Percentiles rank a stretch among this genome's conserved stretches.
These are phyloP conservation scores for Pseudococcus viburni DNA, from an alignment of 2,888 invertebrate genomes.

Conservation along the genomic window DNA sequence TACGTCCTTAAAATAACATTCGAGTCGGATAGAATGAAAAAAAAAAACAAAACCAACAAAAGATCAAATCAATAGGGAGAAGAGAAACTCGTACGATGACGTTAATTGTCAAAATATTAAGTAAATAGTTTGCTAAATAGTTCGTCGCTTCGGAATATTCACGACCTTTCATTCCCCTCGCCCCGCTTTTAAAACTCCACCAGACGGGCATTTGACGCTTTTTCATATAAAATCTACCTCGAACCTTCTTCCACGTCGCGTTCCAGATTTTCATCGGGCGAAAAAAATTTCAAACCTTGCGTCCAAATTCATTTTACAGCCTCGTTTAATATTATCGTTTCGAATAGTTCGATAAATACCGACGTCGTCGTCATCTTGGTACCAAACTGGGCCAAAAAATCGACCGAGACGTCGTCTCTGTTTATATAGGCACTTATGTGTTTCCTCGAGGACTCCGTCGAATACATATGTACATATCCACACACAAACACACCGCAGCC, in stretches of 20 bases:
- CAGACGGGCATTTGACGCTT: neutral
- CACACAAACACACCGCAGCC: no score
- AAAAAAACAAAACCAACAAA: constrained; percentile 12
- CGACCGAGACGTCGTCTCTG: neutral
- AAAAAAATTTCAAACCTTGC: neutral
- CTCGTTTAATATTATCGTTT: neutral
- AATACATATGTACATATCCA: no score
- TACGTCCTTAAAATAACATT: constrained; percentile 24
- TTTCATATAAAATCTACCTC: neutral
- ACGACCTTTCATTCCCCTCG: neutral
- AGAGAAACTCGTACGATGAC: constrained; percentile 25
- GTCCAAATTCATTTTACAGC: neutral
- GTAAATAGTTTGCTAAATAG: constrained; percentile 50
- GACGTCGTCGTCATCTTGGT: neutral
- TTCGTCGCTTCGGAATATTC: constrained; percentile 9
- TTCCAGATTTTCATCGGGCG: neutral
- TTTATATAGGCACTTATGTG: neutral
- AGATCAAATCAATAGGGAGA: constrained; percentile 32
- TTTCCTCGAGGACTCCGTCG: neutral
- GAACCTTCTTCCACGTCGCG: neutral
- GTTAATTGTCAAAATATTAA: constrained; percentile 52
- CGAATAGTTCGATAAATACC: constrained; percentile 30
- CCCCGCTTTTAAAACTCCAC: neutral
- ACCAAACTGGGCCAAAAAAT: neutral
- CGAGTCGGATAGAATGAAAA: neutral